These are phyloP conservation scores for Busseola fusca DNA, from an alignment of 2,888 invertebrate genomes.

Conservation along the genomic window DNA sequence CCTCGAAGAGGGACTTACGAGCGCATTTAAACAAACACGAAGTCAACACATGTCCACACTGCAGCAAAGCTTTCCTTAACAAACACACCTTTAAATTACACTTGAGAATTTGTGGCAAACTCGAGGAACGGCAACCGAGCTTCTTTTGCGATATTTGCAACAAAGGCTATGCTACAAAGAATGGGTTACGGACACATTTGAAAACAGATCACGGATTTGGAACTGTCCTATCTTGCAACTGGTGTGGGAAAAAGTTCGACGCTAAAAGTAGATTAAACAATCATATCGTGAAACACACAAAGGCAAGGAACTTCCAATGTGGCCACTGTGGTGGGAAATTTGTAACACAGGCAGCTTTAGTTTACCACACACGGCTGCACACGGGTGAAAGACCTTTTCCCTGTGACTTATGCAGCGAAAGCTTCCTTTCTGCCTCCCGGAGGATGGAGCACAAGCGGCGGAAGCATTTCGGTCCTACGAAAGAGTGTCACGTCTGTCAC, in stretches of 20 bases:
- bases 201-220: conserved; percentile 80
- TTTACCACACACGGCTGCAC: conserved; percentile 80
- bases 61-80: conserved; percentile 74
- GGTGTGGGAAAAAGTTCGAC: conserved; percentile 81
- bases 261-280: conserved; percentile 76
- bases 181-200: conserved; percentile 75
- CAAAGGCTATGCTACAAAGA: conserved; percentile 77
- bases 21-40: conserved; percentile 77
- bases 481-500: conserved; percentile 76
- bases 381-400: conserved; percentile 81
- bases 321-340: conserved; percentile 78
- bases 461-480: conserved; percentile 78
- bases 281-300: conserved; percentile 82
- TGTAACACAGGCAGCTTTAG: conserved; percentile 78
- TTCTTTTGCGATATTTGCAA: conserved; percentile 81
- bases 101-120: conserved; percentile 73
- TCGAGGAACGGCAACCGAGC: conserved; percentile 60
- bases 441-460: conserved; percentile 78
- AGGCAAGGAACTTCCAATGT: conserved; percentile 79
- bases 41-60: conserved; percentile 71
- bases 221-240: conserved; percentile 73
- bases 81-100: conserved; percentile 74
- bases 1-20: conserved; percentile 73
- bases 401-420: conserved; percentile 80
- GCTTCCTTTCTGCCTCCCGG: conserved; percentile 79